phyloP scores from a whole-genome alignment of 2,113 vertebrate genomes.

The cattle (Bos taurus) region DNA sequence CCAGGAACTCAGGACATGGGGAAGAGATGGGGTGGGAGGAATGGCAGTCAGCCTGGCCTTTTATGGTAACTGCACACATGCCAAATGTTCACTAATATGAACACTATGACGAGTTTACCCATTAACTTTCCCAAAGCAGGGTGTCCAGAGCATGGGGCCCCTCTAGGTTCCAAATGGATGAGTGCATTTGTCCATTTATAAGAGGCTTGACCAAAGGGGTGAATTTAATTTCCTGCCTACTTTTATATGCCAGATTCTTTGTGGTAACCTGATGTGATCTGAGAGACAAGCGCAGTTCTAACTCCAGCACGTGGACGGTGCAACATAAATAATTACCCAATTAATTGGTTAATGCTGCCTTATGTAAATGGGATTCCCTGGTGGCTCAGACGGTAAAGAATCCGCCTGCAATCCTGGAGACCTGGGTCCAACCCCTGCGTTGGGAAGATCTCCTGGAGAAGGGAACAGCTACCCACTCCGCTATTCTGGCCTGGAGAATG shows the following conservation, averaged over 20 bases:
- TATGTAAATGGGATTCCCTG: not conserved
- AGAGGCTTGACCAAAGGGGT: not conserved
- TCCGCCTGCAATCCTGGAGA: not conserved
- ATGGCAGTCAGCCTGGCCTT: not conserved
- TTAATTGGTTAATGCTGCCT: not conserved
- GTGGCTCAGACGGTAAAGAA: not conserved
- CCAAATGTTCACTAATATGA: not conserved
- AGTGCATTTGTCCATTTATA: not conserved
- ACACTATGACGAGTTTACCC: not conserved
- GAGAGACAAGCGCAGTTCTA: not conserved
- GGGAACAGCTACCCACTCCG: not conserved
- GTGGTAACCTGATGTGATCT: not conserved
- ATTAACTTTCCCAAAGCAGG: not conserved
- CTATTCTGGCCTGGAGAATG: not conserved
- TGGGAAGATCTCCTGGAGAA: not conserved
- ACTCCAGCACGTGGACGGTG: rapidly evolving
- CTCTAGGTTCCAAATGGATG: not conserved
- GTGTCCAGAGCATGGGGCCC: not conserved
- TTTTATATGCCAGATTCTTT: not conserved
- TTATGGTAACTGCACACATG: no score
- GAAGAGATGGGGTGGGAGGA: not conserved
- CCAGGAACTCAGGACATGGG: not conserved
- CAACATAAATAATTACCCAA: not conserved
- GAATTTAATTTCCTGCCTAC: not conserved
- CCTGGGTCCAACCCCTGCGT: not conserved